Base-by-base conservation (phyloP, 2,888 invertebrate species). In the Nysson spinosus region DNA sequence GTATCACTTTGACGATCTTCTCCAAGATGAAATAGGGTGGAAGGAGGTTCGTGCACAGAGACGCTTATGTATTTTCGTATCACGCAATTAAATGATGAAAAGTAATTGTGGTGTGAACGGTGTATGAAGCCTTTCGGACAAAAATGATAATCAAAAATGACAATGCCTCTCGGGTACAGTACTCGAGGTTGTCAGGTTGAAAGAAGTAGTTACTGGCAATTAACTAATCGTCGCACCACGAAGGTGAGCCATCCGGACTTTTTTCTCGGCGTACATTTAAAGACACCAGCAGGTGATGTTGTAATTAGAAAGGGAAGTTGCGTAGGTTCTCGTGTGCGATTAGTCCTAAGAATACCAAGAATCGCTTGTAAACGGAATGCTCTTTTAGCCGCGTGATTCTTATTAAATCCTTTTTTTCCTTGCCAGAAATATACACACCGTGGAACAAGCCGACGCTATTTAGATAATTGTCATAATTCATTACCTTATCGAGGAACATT, bases 241-340 rank as follows among this genome's bases (percentile, higher is more conserved):
- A 32, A 28, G 54, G 9, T 47, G 35, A 47, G 35, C 42, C 1
- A 6, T 14, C 12, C 9, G 37, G 16, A 22, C 9, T 42, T 50
- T 32, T 51, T 24, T 19, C 24, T n/a, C 11, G 7, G 11, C 11
- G n/a, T 14, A 43, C 30, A 35, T 47, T 49, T 30, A 20, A 30
- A 54, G 42, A 42, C 35, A 50, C 9, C 37, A 17, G 34, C 9
- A 26, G 32, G 2, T 16, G 40, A 39, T 65, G 50, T 49, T 46
- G 50, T 56, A 61, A 61, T 61, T 65, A 61, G 65, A 61, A 65
- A 65, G 65, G 55, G 61, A 54, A 30, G 47, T 42, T 60, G 58
- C 60, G 35, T 49, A 22, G 14, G 43, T 43, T 9, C 17, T 20
- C 11, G 39, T 19, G 32, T 4, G 11, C 50, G 34, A 35, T 50